Percentiles rank a stretch among this genome's conserved stretches.
These are phyloP conservation scores for Apamea monoglypha DNA, from an alignment of 2,888 invertebrate species.

Conservation along the genomic window DNA sequence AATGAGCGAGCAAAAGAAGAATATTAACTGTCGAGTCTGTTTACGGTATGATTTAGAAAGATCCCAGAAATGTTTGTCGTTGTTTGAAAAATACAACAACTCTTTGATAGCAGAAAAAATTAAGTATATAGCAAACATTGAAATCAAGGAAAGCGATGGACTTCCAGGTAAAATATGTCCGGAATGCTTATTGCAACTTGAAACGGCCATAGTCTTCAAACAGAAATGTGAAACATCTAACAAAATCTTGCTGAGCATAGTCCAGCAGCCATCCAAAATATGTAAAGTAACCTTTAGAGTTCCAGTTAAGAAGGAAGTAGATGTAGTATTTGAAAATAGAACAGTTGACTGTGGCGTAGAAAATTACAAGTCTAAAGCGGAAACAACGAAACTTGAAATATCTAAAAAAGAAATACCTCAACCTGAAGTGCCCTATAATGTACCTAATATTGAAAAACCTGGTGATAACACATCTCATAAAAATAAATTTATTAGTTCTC, in stretches of 20 bases:
- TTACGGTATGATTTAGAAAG: conserved; percentile 67
- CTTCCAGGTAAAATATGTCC: conserved; percentile 82
- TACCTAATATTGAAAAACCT: background rate
- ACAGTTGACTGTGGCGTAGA: background rate
- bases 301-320: conserved; percentile 43
- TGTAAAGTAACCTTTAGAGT: conserved; percentile 32
- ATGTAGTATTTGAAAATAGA: conserved; percentile 13
- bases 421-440: background rate
- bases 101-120: conserved; percentile 77
- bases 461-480: background rate
- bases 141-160: conserved; percentile 78
- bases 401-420: background rate
- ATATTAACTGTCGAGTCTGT: conserved; percentile 79
- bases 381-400: conserved; percentile 19
- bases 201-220: conserved; percentile 79
- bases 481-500: background rate
- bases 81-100: conserved; percentile 79
- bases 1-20: conserved; percentile 69
- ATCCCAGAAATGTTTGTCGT: conserved; percentile 73
- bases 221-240: conserved; percentile 80
- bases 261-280: conserved; percentile 23
- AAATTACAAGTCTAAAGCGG: background rate
- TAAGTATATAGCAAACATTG: conserved; percentile 76
- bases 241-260: conserved; percentile 66
- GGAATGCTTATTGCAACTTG: conserved; percentile 79